Base-by-base conservation (phyloP, 2,113 vertebrate species). In the Centropus unirufus region DNA sequence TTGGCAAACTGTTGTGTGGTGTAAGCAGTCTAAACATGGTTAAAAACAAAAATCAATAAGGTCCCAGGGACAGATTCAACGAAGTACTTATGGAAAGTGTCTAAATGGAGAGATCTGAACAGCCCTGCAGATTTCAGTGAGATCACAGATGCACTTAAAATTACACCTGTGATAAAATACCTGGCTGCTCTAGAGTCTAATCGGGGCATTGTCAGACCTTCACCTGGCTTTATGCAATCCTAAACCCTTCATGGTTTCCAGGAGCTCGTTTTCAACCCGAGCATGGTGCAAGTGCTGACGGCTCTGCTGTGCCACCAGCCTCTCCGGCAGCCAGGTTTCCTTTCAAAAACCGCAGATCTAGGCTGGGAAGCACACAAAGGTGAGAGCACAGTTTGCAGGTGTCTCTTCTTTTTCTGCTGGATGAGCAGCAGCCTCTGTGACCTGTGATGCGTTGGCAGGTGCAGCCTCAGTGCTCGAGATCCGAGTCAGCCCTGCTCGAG, bases 311-410 rank as follows among this genome's bases (percentile, higher is more conserved):
- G 39, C 77, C 72, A 58, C n/a, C 21, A 44, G 34, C 68, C 51
- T 40, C 40, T 58, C 52, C 3, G 4, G 19, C 49, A 81, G 61
- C 36, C 66, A 86, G 34, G 42, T 81, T 84, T 52, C 24, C 17
- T 39, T 83, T 72, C 61, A 89, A 63, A 90, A 95, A 84, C 23
- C 1, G 1, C 34, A 62, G 24, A 72, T n/a, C 12, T 40, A 32
- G 64, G 26, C 11, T 84, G 36, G 40, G 63, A 78, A 83, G 12
- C 34, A 44, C 66, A 26, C 30, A 17, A 44, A 89, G 27, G 55
- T 46, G 73, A 57, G n/a, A 79, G 36, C 7, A 11, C 0, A 0
- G 23, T 75, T 75, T 91, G 74, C 47, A 69, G 0, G 0, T 32
- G 40, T 58, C 24, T 39, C 61, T 83, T 54, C 26, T 75, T 89